These are phyloP conservation scores for Seira musarum DNA, from an alignment of 2,888 invertebrate genomes.

Conservation along the genomic window DNA sequence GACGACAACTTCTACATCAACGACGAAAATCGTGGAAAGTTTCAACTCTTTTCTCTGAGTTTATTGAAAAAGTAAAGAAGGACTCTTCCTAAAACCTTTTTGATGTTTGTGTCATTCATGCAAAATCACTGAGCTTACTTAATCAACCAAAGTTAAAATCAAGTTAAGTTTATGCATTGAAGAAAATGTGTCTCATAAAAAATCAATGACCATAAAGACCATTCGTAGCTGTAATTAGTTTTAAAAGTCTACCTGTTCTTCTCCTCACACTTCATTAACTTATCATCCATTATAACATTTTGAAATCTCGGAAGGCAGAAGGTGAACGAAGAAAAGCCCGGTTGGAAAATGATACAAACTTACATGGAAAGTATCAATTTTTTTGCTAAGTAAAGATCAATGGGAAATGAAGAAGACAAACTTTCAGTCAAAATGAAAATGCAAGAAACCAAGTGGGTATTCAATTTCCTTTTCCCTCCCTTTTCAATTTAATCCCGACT, in stretches of 20 bases:
- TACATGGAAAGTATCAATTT: no score
- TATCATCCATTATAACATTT: no score
- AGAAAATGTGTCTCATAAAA: no score
- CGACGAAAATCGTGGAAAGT: neutral
- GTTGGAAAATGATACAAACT: no score
- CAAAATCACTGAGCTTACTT: neutral
- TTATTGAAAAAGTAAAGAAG: neutral
- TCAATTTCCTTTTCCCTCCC: neutral
- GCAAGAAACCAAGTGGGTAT: neutral
- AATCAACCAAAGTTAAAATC: neutral
- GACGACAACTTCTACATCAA: neutral
- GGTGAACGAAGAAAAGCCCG: no score
- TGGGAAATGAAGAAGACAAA: no score
- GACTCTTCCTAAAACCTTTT: neutral
- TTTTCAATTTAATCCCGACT: neutral
- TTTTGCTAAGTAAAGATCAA: no score
- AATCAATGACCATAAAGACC: no score
- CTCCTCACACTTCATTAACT: no score
- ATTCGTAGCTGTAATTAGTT: no score
- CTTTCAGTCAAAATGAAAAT: neutral
- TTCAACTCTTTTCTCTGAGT: neutral
- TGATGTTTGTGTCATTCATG: neutral
- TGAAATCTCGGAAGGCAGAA: no score
- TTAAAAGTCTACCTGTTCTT: no score
- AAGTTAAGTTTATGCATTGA: neutral